These are phyloP conservation scores for Linnaemya tessellans DNA, from an alignment of 2,888 invertebrate genomes.

Conservation along the genomic window DNA sequence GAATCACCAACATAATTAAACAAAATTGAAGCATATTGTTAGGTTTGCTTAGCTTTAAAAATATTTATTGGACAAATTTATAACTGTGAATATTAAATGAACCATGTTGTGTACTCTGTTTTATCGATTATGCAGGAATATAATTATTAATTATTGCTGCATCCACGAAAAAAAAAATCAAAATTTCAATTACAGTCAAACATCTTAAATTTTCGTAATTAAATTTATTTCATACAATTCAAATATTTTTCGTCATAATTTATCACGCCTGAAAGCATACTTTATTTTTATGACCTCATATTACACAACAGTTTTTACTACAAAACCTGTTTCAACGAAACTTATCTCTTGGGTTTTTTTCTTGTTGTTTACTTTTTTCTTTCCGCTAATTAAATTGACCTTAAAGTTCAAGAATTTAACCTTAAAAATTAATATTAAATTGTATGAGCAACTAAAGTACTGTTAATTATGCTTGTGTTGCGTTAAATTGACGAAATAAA, in stretches of 20 bases:
- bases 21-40: background rate
- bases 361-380: background rate
- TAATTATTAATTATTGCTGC: background rate
- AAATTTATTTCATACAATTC: background rate
- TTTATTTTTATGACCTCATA: constrained; percentile 7
- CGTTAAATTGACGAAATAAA: background rate
- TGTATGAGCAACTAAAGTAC: background rate
- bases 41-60: background rate
- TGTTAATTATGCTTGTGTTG: constrained; percentile 2
- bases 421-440: constrained; percentile 3
- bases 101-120: no score
- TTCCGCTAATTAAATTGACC: background rate
- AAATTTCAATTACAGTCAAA: background rate
- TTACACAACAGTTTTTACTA: background rate
- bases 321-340: background rate
- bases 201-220: background rate
- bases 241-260: background rate
- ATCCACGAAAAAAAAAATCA: no score
- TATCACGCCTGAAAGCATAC: background rate
- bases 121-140: background rate
- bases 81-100: no score
- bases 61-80: background rate
- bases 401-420: background rate
- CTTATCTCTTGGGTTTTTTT: background rate
- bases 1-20: no score